Base-by-base conservation (phyloP, 1,140 invertebrate genomes). In the Phymastichus coffea region DNA sequence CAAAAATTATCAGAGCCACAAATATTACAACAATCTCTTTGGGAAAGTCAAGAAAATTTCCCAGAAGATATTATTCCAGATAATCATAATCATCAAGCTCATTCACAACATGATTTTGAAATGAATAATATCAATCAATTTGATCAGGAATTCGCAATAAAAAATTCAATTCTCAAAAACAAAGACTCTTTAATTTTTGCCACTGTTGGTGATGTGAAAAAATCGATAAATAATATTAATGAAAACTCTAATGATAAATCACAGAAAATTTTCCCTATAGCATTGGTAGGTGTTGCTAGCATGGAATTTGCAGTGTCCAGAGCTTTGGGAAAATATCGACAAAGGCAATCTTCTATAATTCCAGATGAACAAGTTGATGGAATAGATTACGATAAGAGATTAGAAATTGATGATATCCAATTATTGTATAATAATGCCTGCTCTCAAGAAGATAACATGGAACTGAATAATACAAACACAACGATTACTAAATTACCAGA, bases 251-350 rank as follows among this genome's bases (percentile, higher is more conserved):
- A 83, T 19, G 82, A 84, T 44, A 82, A 82, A 64, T 72, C 75
- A 25, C 79, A 80, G 14, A 84, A 87, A 63, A 67, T 84, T 23
- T 81, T 82, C 3, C 80, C 81, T 8, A 83, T 85, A 12, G 76
- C 79, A 28, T 49, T 81, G 17, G 77, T 83, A 53, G 85, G 80
- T 40, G 85, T 86, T 30, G 83, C 86, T 4, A 87, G 86, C 48
- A 85, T 90, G 84, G 90, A 93, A 75, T 93, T 93, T 74, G 90
- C 90, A 0, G 91, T 92, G 3, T 92, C 90, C 0, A 78, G 90
- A 68, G 90, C 90, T 2, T 76, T 93, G 33, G 90, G 89, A 22
- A 91, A 91, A 79, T 93, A 92, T 73, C 79, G 90, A 48, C 84
- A 91, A 68, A 81, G 88, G 63, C 90, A 91, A 68, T 87, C 87